These are phyloP conservation scores for Pygocentrus nattereri DNA, from an alignment of 2,797 vertebrate species.

Conservation along the genomic window DNA sequence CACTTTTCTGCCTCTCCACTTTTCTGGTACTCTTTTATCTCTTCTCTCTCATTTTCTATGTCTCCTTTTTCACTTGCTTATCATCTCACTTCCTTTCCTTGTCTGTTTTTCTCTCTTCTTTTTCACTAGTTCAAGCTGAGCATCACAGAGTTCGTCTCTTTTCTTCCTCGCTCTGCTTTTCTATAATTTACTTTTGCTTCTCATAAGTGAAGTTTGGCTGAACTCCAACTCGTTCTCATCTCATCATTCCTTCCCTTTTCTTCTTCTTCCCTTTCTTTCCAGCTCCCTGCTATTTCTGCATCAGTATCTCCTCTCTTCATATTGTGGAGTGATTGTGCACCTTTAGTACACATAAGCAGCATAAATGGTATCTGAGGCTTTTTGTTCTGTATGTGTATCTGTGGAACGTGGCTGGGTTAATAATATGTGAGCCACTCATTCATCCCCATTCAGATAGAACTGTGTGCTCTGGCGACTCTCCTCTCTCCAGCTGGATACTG, in stretches of 20 bases:
- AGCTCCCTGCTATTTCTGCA: background rate
- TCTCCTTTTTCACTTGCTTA: background rate
- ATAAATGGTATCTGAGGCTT: background rate
- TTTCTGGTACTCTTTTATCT: constrained; percentile 1
- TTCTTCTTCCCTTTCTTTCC: background rate
- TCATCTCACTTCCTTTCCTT: background rate
- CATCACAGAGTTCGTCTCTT: background rate
- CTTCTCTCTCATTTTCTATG: background rate
- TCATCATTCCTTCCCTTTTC: background rate
- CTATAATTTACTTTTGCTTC: constrained; percentile 15
- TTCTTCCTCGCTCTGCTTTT: background rate
- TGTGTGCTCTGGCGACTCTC: background rate
- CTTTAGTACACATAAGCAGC: background rate
- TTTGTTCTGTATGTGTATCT: background rate
- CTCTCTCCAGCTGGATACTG: background rate
- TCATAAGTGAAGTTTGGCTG: background rate
- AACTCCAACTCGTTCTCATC: background rate
- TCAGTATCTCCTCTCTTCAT: background rate
- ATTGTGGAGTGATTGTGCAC: background rate
- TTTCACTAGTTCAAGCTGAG: constrained; percentile 5
- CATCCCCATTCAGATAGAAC: background rate
- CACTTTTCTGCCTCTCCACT: background rate
- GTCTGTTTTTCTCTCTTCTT: background rate
- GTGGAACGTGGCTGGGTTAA: background rate
- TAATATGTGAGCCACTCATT: background rate